Evolutionary conservation across 2,888 invertebrate species (phyloP), one percentile per base, ranked within the genome.

Genomic region (Rapana venosa): DNA sequence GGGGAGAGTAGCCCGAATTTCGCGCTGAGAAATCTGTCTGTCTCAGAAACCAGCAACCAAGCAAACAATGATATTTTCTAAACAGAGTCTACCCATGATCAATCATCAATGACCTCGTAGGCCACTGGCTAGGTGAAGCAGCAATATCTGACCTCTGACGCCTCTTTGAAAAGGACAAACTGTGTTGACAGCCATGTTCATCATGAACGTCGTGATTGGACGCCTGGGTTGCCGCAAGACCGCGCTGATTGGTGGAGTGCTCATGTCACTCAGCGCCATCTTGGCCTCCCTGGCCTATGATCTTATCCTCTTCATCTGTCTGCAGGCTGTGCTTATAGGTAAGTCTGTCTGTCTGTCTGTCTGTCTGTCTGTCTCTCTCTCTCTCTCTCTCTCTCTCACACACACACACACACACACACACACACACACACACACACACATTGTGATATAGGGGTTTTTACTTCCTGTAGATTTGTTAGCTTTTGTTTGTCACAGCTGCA

Each of bases 191-290:
- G 87, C 74, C 32, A 22, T 87, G 87, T 87, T 74, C 74, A 35
- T 87, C 2, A 87, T 87, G 87, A 87, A 87, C 74, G 87, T 30
- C 26, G 36, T 70, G 47, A 35, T 87, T 74, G 87, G 87, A 35
- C 87, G 74, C 13, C 74, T 87, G 74, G 87, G 87, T 32, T 36
- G 36, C 32, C 36, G 87, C 32, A 87, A 36, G 87, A 87, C 87
- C 11, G 87, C 74, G 17, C 74, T 87, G 74, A 87, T 87, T 87
- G 87, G 87, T 87, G 85, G 56, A 20, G 32, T 87, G 26, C 87
- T 87, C n/a, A 36, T 87, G 74, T 70, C 87, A 20, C 70, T 87
- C 66, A 87, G 87, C 87, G 87, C 74, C 85, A 85, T 85, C 85
- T 85, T 85, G 85, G 58, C 85, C 61, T 87, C 87, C 26, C 66